Base-by-base conservation (phyloP, 2,888 invertebrate genomes). In the Ypsolopha sequella region DNA sequence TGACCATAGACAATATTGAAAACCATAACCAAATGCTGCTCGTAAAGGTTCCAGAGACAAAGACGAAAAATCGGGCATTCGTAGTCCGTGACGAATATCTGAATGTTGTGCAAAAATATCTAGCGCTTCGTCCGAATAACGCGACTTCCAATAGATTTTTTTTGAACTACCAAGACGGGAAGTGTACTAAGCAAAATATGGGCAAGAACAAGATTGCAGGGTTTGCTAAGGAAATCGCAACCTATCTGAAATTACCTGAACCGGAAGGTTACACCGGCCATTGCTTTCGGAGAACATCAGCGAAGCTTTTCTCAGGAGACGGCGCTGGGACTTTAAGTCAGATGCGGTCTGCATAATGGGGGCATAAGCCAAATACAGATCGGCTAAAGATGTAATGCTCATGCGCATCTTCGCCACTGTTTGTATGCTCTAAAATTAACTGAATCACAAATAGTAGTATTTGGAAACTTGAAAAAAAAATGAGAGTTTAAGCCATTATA, bases 281-380 rank as follows among this genome's bases (percentile, higher is more conserved):
- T 38, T 53, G 51, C 38, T 59, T 59, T 36, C 50, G 57, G 7
- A 46, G 57, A 41, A 56, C 58, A 3, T 52, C 59, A 6, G 58
- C 56, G 6, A 54, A 56, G 9, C 43, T 58, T 9, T 48, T 56
- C 2, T 54, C 51, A n/a, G 54, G 55, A 47, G 33, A 38, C 36
- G 47, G 47, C 11, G 50, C 48, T 24, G 24, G 44, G 43, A 38
- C 56, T 2, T 51, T 52, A 1, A 38, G 48, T 41, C 33, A 57
- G 46, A 58, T 57, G 35, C 53, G 56, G 24, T 4, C 24, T 24
- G 2, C 24, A 44, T 56, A 55, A 24, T 57, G 56, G 13, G 57
- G 55, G 7, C 56, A 55, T 54, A 55, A 53, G 14, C 57, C 57
- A 10, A 45, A 14, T 45, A 54, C 52, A 45, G 54, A 11, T 50